Evolutionary conservation across 2,797 vertebrate species (phyloP).

Genomic region (Enteromius unitaeniatus): DNA sequence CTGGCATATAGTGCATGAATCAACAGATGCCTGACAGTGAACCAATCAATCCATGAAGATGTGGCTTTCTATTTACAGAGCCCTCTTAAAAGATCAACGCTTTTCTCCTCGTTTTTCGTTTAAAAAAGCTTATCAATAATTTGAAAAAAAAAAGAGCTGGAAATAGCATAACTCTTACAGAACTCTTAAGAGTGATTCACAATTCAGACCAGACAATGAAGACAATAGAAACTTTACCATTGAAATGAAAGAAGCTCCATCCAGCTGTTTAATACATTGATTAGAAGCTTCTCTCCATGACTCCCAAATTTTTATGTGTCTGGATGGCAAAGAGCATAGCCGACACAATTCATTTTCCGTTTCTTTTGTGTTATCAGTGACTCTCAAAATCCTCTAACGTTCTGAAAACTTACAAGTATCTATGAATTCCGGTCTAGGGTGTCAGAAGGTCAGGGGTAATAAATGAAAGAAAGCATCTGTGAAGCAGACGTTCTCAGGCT

Average conservation of each 20-base stretch:
- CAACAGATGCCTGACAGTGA: slow-evolving; percentile 44
- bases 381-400: background rate
- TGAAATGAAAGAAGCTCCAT: slow-evolving; percentile 8
- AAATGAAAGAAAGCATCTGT: slow-evolving; percentile 40
- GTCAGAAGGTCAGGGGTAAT: slow-evolving; percentile 34
- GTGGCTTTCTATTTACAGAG: slow-evolving; percentile 49
- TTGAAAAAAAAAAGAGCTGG: background rate
- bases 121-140: slow-evolving; percentile 20
- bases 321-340: slow-evolving; percentile 45
- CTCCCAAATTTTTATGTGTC: slow-evolving; percentile 41
- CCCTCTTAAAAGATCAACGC: slow-evolving; percentile 49
- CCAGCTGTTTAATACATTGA: slow-evolving; percentile 29
- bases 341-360: slow-evolving; percentile 31
- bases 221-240: slow-evolving; percentile 2
- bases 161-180: slow-evolving; percentile 39
- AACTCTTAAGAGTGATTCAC: background rate
- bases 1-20: slow-evolving; percentile 30
- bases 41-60: slow-evolving; percentile 50
- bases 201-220: slow-evolving; percentile 27
- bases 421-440: background rate
- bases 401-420: slow-evolving; percentile 11
- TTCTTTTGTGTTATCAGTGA: slow-evolving; percentile 22
- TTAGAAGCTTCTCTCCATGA: slow-evolving; percentile 23
- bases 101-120: slow-evolving; percentile 36
- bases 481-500: slow-evolving; percentile 34